Percentiles rank a stretch among this genome's conserved stretches.
phyloP scores from a whole-genome alignment of 64 coral and sea anemone genomes.

The Stichodactyla mertensii region DNA sequence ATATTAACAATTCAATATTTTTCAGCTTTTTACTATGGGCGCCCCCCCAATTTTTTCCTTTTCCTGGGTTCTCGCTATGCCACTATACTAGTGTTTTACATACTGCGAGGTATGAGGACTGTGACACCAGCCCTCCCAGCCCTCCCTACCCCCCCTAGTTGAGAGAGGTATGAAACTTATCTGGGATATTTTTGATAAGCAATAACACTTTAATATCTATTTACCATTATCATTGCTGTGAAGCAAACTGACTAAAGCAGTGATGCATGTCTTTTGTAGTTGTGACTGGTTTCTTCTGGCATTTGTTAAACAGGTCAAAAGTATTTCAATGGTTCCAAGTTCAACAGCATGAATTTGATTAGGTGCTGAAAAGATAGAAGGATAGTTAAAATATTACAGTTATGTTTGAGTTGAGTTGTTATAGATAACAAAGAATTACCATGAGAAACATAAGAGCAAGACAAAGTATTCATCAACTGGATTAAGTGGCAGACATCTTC shows the following conservation, averaged over 20 bases:
- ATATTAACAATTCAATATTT: too few species aligned
- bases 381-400: background rate
- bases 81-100: too few species aligned
- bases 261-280: background rate
- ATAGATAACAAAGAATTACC: background rate
- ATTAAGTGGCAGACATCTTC: background rate
- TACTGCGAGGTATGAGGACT: too few species aligned
- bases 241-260: background rate
- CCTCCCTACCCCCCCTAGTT: too few species aligned
- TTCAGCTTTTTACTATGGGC: too few species aligned
- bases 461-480: background rate
- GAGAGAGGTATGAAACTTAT: too few species aligned
- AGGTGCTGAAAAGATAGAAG: background rate
- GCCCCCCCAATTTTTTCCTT: too few species aligned
- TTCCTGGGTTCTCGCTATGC: too few species aligned
- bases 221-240: background rate
- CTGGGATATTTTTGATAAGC: too few species aligned
- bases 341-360: slow-evolving; percentile 4
- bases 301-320: background rate
- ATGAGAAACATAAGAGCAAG: background rate
- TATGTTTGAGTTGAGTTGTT: background rate
- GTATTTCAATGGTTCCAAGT: background rate
- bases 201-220: background rate
- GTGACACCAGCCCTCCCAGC: too few species aligned
- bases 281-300: background rate